Percentiles rank a stretch among this genome's conserved stretches.
phyloP scores from a whole-genome alignment of 2,797 vertebrate genomes.

The Pangasius mekongensis region DNA sequence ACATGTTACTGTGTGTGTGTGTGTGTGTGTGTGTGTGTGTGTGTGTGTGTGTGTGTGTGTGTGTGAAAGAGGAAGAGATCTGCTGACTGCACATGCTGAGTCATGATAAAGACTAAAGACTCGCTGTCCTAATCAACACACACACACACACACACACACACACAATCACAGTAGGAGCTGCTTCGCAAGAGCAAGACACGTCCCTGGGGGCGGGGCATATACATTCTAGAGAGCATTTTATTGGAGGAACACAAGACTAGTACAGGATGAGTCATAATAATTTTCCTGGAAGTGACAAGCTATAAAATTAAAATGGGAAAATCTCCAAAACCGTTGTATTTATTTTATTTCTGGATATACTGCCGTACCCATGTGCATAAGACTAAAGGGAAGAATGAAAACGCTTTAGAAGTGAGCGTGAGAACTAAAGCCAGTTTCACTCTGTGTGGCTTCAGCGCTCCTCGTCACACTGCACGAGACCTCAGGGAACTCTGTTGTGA shows the following conservation, averaged over 20 bases:
- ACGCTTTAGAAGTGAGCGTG: background rate
- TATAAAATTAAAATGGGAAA: too few relatives aligned
- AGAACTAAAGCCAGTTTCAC: background rate
- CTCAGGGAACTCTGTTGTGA: too few relatives aligned
- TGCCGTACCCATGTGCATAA: too few relatives aligned
- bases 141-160: background rate
- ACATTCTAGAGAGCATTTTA: too few relatives aligned
- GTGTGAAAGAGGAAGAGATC: background rate
- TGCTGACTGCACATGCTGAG: background rate
- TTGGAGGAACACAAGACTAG: background rate
- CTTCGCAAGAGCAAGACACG: too few relatives aligned
- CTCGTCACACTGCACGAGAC: background rate
- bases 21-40: slow-evolving; percentile 1
- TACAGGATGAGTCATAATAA: background rate
- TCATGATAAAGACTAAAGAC: background rate
- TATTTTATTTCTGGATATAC: too few relatives aligned
- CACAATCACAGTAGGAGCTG: background rate
- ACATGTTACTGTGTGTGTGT: background rate
- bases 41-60: background rate
- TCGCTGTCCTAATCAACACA: background rate
- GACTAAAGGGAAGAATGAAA: too few relatives aligned
- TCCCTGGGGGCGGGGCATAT: too few relatives aligned
- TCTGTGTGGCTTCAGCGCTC: background rate
- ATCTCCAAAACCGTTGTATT: too few relatives aligned
- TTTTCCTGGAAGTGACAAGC: background rate